Conservation (phyloP, 2,113 vertebrate species). For the Beaufortia kweichowensis region DNA sequence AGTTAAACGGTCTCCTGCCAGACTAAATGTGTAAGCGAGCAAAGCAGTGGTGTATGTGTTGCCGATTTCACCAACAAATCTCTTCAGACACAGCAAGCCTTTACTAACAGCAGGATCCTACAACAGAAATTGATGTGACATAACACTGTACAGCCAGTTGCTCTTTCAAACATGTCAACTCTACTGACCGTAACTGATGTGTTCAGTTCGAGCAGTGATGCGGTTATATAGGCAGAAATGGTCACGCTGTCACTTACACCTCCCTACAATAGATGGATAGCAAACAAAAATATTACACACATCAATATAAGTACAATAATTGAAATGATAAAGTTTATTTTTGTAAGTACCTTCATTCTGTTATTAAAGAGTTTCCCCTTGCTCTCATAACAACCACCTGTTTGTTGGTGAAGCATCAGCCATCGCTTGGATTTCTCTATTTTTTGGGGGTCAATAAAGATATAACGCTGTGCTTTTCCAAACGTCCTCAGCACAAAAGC, state of each 20-base stretch:
- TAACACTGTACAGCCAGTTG: neutral
- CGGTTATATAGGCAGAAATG: constrained; percentile 76
- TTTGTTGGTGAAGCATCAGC: constrained; percentile 70
- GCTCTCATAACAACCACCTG: constrained; percentile 72
- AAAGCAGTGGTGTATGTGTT: constrained; percentile 79
- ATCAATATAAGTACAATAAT: neutral
- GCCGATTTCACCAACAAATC: constrained; percentile 50
- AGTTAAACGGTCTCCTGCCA: constrained; percentile 73
- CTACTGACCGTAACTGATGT: constrained; percentile 59
- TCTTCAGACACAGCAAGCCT: constrained; percentile 74
- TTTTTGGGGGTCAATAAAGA: constrained; percentile 67
- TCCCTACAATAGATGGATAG: constrained; percentile 65
- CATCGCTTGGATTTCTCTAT: constrained; percentile 63
- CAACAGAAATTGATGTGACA: constrained; percentile 11
- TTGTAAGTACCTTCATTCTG: constrained; percentile 72
- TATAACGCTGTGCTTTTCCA: constrained; percentile 65
- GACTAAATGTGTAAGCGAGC: constrained; percentile 81
- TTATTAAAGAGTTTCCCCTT: constrained; percentile 78
- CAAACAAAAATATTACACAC: neutral
- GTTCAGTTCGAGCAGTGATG: constrained; percentile 72
- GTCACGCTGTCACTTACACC: constrained; percentile 79
- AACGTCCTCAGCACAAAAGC: constrained; percentile 78
- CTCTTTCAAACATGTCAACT: neutral
- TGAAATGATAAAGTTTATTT: neutral
- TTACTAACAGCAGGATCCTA: constrained; percentile 68